phyloP scores from a whole-genome alignment of 2,888 invertebrate genomes.

The Caenorhabditis drosophilae region DNA sequence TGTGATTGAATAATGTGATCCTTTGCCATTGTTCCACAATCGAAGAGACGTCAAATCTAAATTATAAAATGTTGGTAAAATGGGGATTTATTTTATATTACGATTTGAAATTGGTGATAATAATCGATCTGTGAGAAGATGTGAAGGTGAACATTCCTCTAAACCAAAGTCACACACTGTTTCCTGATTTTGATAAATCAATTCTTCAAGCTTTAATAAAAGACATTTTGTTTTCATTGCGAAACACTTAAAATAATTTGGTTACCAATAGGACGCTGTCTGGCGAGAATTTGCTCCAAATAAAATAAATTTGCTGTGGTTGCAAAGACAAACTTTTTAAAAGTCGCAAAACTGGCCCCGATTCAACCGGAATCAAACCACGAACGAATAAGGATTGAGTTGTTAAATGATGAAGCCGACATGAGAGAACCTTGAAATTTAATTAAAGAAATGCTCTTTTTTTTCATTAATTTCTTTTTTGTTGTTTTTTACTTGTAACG shows the following conservation, averaged over 20 bases:
- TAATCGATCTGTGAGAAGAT: constrained; percentile 43
- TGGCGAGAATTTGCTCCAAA: constrained; percentile 57
- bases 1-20: constrained; percentile 47
- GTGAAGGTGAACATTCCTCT: constrained; percentile 51
- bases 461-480: not conserved
- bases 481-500: constrained; percentile 44
- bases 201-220: constrained; percentile 40
- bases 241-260: not conserved
- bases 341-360: constrained; percentile 48
- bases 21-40: constrained; percentile 54
- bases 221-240: not conserved
- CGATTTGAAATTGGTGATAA: constrained; percentile 32
- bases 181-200: constrained; percentile 25
- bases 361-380: constrained; percentile 59
- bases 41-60: constrained; percentile 47
- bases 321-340: constrained; percentile 36
- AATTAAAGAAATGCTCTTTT: not conserved
- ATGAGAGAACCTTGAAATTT: constrained; percentile 37
- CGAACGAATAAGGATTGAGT: constrained; percentile 56
- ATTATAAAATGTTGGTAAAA: too few relatives aligned
- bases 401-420: constrained; percentile 41
- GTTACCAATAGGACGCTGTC: constrained; percentile 38
- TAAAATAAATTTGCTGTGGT: constrained; percentile 59
- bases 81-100: too few relatives aligned
- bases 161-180: constrained; percentile 51